Evolutionary conservation across 2,113 vertebrate species (phyloP), one percentile per base, ranked within the genome.

Genomic region (Sterrhoptilus dennistouni): DNA sequence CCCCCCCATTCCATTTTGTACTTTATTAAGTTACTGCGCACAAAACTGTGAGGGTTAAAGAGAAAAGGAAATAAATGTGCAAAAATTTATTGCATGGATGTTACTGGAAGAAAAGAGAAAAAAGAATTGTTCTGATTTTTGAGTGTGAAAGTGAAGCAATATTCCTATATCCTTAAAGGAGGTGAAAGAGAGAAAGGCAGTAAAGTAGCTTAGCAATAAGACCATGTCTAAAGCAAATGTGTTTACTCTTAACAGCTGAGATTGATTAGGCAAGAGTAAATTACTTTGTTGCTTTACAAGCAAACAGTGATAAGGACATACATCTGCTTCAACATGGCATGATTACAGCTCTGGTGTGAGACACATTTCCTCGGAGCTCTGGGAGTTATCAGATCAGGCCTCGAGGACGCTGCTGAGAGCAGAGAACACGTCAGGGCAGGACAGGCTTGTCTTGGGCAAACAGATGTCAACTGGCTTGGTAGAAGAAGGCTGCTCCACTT

Each of bases 221-320:
- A 22, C 45, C 14, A 40, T 49, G 57, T 92, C 76, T 89, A 74
- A 86, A 95, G 88, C 76, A 85, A 92, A 49, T 75, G 44, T 90
- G 71, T 96, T 97, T 93, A 85, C 64, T 74, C n/a, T 80, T 79
- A 89, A 66, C 71, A 59, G 66, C 66, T 84, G 66, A 91, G 85
- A 94, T 33, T 35, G 61, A 76, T 92, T 95, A 78, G 27, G 61
- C 56, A 78, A 59, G 72, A 82, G 12, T 49, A 59, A 92, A n/a
- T 61, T 14, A 27, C 87, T 96, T 88, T 89, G 89, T 75, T 87
- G 84, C 86, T 97, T 93, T 90, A 72, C 61, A 89, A 94, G 89
- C 64, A 94, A 97, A 63, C 64, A 81, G 69, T 10, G 9, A 52
- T 94, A 94, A 96, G 92, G 81, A 61, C 52, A 63, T 72, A 75